Percentiles rank a stretch among this genome's conserved stretches.
These are phyloP conservation scores for Gymnarchus niloticus DNA, from an alignment of 2,113 vertebrate species.

Conservation along the genomic window DNA sequence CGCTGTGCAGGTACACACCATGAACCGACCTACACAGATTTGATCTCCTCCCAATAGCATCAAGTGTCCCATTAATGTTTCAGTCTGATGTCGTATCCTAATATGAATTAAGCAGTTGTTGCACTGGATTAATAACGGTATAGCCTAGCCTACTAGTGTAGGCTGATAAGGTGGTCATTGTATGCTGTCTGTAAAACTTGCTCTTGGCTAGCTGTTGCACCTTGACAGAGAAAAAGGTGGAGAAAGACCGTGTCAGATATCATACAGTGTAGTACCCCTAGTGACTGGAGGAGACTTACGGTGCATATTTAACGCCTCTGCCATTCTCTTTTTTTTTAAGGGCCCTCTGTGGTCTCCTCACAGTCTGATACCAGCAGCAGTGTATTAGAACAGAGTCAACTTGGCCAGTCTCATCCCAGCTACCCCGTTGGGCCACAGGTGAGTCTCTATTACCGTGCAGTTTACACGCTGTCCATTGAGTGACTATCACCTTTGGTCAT, in stretches of 20 bases:
- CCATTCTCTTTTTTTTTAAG: slow-evolving; percentile 26
- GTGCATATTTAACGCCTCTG: not conserved
- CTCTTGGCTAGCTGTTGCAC: too few species aligned
- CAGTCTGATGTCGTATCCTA: too few species aligned
- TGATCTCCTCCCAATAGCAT: too few species aligned
- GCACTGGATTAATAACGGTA: too few species aligned
- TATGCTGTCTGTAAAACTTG: too few species aligned
- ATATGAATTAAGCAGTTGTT: too few species aligned
- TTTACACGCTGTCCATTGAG: not conserved
- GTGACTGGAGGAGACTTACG: not conserved
- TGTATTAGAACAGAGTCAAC: slow-evolving; percentile 78
- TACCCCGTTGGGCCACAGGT: slow-evolving; percentile 92
- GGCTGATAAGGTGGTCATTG: too few species aligned
- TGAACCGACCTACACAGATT: too few species aligned
- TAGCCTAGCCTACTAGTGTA: too few species aligned
- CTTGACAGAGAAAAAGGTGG: too few species aligned
- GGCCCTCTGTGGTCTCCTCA: slow-evolving; percentile 58
- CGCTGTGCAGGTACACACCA: too few species aligned
- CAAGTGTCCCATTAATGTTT: too few species aligned
- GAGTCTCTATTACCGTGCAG: slow-evolving; percentile 41
- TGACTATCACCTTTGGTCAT: not conserved
- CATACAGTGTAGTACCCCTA: not conserved
- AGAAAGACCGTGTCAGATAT: not conserved
- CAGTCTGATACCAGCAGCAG: slow-evolving; percentile 75
- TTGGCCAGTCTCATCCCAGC: slow-evolving; percentile 74